These are phyloP conservation scores for Dreissena polymorpha DNA, from an alignment of 1,140 invertebrate genomes.

Conservation along the genomic window DNA sequence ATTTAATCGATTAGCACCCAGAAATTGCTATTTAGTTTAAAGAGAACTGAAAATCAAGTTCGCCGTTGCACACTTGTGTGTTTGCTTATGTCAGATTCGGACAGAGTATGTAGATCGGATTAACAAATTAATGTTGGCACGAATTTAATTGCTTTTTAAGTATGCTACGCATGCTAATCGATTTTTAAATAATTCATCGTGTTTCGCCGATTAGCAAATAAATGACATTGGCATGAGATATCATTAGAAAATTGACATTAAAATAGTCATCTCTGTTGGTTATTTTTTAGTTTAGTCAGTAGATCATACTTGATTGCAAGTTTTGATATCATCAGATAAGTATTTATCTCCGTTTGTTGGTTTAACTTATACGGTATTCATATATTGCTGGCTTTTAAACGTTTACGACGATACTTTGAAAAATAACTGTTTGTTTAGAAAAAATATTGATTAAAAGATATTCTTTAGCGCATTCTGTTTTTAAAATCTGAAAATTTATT, in stretches of 20 bases:
- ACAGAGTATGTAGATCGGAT: background rate
- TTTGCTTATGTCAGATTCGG: conserved; percentile 44
- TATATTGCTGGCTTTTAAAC: no score
- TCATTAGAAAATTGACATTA: background rate
- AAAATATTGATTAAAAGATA: no score
- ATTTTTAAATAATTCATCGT: background rate
- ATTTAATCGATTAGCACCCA: conserved; percentile 1
- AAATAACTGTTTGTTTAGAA: no score
- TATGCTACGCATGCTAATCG: background rate
- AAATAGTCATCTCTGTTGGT: background rate
- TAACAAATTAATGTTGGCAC: conserved; percentile 29
- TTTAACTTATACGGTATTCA: no score
- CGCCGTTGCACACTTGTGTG: conserved; percentile 35
- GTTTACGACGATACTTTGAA: no score
- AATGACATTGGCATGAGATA: background rate
- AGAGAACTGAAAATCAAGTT: conserved; percentile 29
- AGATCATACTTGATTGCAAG: no score
- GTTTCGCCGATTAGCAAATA: background rate
- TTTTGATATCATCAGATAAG: background rate
- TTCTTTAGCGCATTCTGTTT: no score
- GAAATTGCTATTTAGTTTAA: conserved; percentile 9
- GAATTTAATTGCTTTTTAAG: conserved; percentile 29
- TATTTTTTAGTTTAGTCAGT: background rate
- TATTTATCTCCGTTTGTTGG: no score
- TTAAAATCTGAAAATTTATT: no score